A percentile compares a stretch with the other conserved stretches of the same genome.
These are phyloP conservation scores for Epizoanthus fatuus DNA, from an alignment of 92 coral and sea anemone species.

Conservation along the genomic window DNA sequence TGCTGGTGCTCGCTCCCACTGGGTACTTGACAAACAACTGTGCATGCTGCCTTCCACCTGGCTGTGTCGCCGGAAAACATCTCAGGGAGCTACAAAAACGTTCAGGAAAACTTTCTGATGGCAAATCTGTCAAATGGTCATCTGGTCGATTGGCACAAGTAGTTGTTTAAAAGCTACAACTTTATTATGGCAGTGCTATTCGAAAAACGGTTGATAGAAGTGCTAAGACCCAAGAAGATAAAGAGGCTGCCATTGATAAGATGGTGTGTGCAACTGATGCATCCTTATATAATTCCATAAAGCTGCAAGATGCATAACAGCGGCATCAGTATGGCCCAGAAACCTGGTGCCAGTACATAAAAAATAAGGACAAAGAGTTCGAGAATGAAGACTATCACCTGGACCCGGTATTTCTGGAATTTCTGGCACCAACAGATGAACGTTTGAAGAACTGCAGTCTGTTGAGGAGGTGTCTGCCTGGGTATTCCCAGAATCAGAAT, in stretches of 20 bases:
- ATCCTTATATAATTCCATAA: constrained; percentile 1
- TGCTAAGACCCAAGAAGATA: constrained; percentile 1
- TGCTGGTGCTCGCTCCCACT: no score
- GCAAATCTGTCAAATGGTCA: no score
- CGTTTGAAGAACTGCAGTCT: background rate
- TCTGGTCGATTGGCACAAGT: background rate
- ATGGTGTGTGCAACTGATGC: background rate
- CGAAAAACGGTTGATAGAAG: background rate
- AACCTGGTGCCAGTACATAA: background rate
- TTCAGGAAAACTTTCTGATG: no score
- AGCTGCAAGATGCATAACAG: background rate
- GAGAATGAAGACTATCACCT: background rate
- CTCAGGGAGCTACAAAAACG: no score
- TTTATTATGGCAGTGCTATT: constrained; percentile 16
- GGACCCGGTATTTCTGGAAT: background rate
- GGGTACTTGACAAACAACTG: no score
- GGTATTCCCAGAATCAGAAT: background rate
- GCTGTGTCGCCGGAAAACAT: no score
- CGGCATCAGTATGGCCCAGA: background rate
- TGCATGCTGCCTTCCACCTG: no score
- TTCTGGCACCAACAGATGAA: background rate
- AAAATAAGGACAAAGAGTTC: background rate
- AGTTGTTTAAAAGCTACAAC: background rate
- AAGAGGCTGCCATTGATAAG: background rate
- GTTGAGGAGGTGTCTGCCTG: background rate